Evolutionary conservation across 2,888 invertebrate genomes (phyloP).

Genomic region (Dasypolia templi): DNA sequence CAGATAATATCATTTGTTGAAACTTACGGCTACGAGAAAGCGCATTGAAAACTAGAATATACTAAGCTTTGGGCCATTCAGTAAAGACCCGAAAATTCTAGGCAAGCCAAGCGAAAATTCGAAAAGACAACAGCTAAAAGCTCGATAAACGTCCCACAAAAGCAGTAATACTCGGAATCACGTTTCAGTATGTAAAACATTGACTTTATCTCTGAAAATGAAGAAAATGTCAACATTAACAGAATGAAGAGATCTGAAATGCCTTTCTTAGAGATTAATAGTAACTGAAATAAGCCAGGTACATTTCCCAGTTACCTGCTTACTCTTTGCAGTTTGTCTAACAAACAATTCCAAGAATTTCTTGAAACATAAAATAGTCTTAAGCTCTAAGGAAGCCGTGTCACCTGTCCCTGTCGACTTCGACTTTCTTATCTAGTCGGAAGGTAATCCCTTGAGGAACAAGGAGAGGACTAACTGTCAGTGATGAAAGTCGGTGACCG

Average conservation of each 20-base stretch:
- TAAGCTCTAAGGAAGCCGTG: constrained; percentile 21
- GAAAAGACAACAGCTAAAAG: constrained; percentile 31
- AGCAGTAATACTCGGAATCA: not conserved
- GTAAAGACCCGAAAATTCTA: constrained; percentile 1
- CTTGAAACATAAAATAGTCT: constrained; percentile 3
- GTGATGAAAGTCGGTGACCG: not conserved
- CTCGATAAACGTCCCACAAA: not conserved
- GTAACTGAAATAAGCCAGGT: not conserved
- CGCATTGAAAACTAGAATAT: not conserved
- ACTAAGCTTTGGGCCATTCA: not conserved
- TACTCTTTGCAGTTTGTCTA: not conserved
- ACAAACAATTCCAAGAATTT: constrained; percentile 21
- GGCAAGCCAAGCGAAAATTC: not conserved
- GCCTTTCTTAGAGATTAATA: not conserved
- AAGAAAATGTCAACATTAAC: not conserved
- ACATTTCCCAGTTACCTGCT: not conserved
- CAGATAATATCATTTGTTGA: not conserved
- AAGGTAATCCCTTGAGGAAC: constrained; percentile 52
- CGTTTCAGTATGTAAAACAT: not conserved
- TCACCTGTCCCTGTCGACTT: constrained; percentile 48
- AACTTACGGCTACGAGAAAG: not conserved
- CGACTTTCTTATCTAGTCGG: constrained; percentile 40
- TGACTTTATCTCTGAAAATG: not conserved
- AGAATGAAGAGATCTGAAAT: not conserved
- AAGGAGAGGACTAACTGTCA: constrained; percentile 27